Percentiles rank a stretch among this genome's conserved stretches.
Conservation (phyloP, 2,113 vertebrate species). For the Pavo muticus region DNA sequence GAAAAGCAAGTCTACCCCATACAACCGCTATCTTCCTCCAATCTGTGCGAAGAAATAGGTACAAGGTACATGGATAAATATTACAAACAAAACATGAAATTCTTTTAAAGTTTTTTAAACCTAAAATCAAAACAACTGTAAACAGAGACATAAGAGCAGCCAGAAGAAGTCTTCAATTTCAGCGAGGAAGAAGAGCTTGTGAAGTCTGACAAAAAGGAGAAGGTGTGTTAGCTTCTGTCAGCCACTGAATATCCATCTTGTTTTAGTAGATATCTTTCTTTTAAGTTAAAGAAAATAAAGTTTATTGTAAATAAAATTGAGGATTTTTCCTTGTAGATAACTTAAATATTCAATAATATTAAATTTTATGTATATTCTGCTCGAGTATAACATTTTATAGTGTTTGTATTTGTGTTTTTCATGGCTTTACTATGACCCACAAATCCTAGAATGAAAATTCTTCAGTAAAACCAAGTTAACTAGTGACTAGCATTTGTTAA, state of each 20-base stretch:
- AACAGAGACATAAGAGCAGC: background rate
- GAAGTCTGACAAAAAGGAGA: background rate
- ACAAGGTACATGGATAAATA: background rate
- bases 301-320: background rate
- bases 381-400: background rate
- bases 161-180: background rate
- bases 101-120: background rate
- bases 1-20: background rate
- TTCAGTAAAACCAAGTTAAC: background rate
- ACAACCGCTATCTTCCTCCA: background rate
- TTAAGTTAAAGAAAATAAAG: background rate
- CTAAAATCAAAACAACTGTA: background rate
- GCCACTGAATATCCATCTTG: background rate
- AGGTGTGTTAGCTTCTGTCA: accelerated
- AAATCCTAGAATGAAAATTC: background rate
- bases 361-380: background rate
- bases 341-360: background rate
- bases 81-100: background rate
- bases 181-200: background rate
- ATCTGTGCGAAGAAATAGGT: background rate
- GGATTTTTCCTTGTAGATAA: background rate
- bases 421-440: background rate
- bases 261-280: background rate
- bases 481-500: background rate
- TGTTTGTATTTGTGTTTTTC: background rate